Evolutionary conservation across 92 coral and sea anemone genomes (phyloP), one percentile per base, ranked within the genome.

Genomic region (Siderastrea siderea): DNA sequence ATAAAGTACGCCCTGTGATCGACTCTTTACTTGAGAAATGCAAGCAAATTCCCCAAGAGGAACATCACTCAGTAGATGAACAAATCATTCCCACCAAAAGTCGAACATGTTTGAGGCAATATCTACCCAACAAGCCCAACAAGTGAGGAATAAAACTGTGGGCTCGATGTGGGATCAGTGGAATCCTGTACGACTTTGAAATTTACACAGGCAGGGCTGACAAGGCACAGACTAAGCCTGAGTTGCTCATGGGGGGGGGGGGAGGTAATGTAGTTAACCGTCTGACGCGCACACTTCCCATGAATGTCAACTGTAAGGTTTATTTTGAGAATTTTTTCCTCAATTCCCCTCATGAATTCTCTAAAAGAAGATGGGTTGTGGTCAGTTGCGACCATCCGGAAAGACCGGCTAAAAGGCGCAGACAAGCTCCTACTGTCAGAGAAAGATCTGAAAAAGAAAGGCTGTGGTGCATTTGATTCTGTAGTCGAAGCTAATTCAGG

Each of bases 371-470:
- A n/a, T n/a, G 43, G 70, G 81, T 71, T 71, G 47, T 71, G 75
- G 75, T 46, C 75, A 38, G 75, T 71, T 9, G 75, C 53, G 15
- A 71, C 75, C 75, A 71, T 71, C 75, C 57, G 26, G 19, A 61
- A 61, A 61, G 74, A 69, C 51, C 17, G 74, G 2, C 45, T 69
- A 45, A 69, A 69, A 10, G 74, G 85, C 2, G 85, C 54, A 80
- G 73, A 48, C 38, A 64, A 74, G 62, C 83, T 73, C 1, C 53
- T 85, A 55, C 14, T 75, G 52, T 64, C 50, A 43, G 79, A 75
- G n/a, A 85, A 85, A 85, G 89, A 85, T 74, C 74, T 85, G 62
- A 49, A 85, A 77, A 85, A 74, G 62, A 70, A 69, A 59, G 88
- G 88, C 59, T 64, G 88, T 84, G 82, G 88, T 38, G 65, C 73